Evolutionary conservation across 1,140 invertebrate genomes (phyloP).

Genomic region (Radopholus similis): DNA sequence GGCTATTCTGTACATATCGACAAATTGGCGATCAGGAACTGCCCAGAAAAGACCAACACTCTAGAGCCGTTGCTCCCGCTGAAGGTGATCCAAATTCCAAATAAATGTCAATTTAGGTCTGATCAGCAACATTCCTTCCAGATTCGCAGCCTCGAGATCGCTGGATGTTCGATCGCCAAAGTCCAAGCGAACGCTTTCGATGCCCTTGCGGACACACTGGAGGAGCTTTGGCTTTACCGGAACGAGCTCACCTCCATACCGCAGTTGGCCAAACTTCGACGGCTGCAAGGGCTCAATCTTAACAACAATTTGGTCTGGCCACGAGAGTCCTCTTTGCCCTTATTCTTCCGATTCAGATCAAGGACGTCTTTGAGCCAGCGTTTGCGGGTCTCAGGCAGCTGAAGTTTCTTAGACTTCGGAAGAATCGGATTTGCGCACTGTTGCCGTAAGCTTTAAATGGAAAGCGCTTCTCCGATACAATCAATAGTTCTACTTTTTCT

Average conservation of each 20-base stretch:
- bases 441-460: slow-evolving; percentile 35
- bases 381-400: slow-evolving; percentile 42
- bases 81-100: not conserved
- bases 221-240: slow-evolving; percentile 38
- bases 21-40: slow-evolving; percentile 1
- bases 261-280: slow-evolving; percentile 21
- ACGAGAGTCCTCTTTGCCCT: not conserved
- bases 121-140: not conserved
- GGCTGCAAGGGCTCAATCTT: slow-evolving; percentile 37
- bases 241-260: slow-evolving; percentile 35
- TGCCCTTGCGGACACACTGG: slow-evolving; percentile 19
- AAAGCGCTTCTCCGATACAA: too few species aligned
- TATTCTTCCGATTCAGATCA: slow-evolving; percentile 32
- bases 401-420: slow-evolving; percentile 41
- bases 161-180: slow-evolving; percentile 22
- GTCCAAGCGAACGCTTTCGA: slow-evolving; percentile 28
- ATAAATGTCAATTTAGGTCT: not conserved
- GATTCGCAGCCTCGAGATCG: slow-evolving; percentile 34
- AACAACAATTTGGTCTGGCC: slow-evolving; percentile 35
- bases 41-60: not conserved
- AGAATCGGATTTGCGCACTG: slow-evolving; percentile 49
- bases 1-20: not conserved
- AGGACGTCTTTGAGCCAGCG: slow-evolving; percentile 35
- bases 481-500: too few species aligned
- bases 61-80: not conserved